Evolutionary conservation across 2,888 invertebrate species (phyloP), one percentile per base, ranked within the genome.

Genomic region (Agonopterix heracliana): DNA sequence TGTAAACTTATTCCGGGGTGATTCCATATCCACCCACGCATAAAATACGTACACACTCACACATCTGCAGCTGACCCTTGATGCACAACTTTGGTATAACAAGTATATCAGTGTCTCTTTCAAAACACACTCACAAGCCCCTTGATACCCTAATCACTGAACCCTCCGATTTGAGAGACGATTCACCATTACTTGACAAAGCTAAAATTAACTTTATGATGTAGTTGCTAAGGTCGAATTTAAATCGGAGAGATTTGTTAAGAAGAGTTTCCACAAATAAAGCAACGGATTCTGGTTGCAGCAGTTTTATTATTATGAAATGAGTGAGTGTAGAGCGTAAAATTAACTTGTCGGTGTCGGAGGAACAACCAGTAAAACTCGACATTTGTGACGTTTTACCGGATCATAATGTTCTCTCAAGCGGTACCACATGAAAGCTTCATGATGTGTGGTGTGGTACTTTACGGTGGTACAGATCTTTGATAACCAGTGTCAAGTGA

Each of bases 81-180:
- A 73, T 68, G 64, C 54, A 41, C 47, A 47, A 55, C 68, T 66
- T 63, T 59, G 59, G 69, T 47, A 41, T 74, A 73, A 76, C 75
- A 80, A 78, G 72, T 70, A 66, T 78, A 77, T 76, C 77, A 77
- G 63, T 73, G 73, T 70, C 68, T 62, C 69, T 74, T 78, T 72
- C 72, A 71, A 78, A 81, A 72, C 78, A 75, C 75, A 72, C 75
- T 78, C 68, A 64, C 72, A 70, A 75, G 74, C 78, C 38, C 38
- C 73, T 78, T 81, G 73, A 80, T 78, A 76, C 80, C 77, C 79
- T 74, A 78, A 81, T 82, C 75, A 78, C 63, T 64, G 68, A 64
- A 74, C 81, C 83, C 80, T 79, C 74, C 67, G 71, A 72, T 74
- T 76, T 69, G 60, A 67, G 60, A 62, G 55, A 66, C 54, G 60